These are phyloP conservation scores for Scopus umbretta DNA, from an alignment of 2,113 vertebrate species.

Conservation along the genomic window DNA sequence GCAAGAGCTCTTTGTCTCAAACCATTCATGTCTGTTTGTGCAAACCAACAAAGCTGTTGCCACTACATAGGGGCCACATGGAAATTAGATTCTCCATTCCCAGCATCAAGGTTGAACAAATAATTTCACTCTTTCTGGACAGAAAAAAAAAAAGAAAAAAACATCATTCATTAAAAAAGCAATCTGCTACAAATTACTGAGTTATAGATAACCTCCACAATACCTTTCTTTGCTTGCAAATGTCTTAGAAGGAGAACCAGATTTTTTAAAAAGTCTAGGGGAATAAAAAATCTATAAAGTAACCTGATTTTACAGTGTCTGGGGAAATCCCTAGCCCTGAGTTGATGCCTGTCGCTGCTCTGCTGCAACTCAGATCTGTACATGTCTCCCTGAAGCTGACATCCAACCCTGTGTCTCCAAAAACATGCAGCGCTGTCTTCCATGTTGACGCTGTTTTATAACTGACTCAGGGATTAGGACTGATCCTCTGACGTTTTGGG, in stretches of 20 bases:
- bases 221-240: background rate
- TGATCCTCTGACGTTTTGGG: background rate
- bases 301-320: conserved; percentile 23
- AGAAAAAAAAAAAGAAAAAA: background rate
- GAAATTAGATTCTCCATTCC: background rate
- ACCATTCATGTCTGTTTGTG: fast-evolving
- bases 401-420: background rate
- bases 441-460: background rate
- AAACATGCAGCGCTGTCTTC: background rate
- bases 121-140: background rate
- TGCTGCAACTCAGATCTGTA: background rate
- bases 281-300: conserved; percentile 27
- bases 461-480: background rate
- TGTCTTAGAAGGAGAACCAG: background rate
- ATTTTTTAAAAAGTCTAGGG: background rate
- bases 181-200: background rate
- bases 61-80: fast-evolving
- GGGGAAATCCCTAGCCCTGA: conserved; percentile 31
- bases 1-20: background rate
- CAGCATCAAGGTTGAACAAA: background rate
- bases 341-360: background rate
- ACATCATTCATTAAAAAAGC: background rate
- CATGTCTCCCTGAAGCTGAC: background rate
- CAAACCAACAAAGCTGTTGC: background rate
- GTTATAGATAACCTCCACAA: background rate